Conservation (phyloP, 1,140 invertebrate genomes). For the Brachionus paranguensis region DNA sequence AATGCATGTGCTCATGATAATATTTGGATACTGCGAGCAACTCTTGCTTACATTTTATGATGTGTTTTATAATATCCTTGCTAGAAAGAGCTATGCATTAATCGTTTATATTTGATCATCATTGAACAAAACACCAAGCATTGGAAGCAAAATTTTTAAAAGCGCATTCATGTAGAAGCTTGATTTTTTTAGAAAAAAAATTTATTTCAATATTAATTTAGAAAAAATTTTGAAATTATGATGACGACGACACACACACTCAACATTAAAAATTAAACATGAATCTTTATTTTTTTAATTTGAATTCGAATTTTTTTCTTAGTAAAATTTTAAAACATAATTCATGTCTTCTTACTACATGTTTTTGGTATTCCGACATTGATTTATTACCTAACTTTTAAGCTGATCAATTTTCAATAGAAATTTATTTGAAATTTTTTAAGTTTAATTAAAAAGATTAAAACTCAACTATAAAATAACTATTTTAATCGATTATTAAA, state of each 20-base stretch:
- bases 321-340: too few species aligned
- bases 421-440: too few species aligned
- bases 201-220: neutral
- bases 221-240: conserved; percentile 33
- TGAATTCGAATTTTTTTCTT: neutral
- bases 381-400: too few species aligned
- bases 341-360: too few species aligned
- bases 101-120: neutral
- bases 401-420: too few species aligned
- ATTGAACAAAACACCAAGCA: neutral
- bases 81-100: neutral
- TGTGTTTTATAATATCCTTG: neutral
- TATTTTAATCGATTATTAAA: too few species aligned
- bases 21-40: neutral
- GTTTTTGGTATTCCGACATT: too few species aligned
- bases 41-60: neutral
- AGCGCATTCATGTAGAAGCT: conserved; percentile 16
- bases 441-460: too few species aligned
- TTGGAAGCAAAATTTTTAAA: neutral
- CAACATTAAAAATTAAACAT: neutral
- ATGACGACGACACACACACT: conserved; percentile 24
- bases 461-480: too few species aligned
- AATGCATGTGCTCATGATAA: neutral
- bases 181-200: neutral
- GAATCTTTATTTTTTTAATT: neutral